Evolutionary conservation across 2,888 invertebrate genomes (phyloP).

Genomic region (Zygothrica quintamaculata): DNA sequence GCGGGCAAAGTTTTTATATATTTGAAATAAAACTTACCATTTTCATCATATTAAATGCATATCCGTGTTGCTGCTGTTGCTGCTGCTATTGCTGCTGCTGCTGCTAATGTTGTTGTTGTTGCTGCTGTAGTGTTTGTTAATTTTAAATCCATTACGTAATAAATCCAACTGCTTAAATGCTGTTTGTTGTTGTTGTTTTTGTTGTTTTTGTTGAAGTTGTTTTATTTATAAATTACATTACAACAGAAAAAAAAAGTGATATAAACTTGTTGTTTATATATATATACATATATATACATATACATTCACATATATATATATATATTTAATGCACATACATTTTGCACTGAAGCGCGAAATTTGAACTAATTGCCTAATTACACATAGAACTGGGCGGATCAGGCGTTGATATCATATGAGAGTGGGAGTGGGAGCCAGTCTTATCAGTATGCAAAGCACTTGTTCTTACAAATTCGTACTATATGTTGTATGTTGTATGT

Average conservation of each 20-base stretch:
- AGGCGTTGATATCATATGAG: slow-evolving; percentile 29
- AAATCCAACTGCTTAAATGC: slow-evolving; percentile 59
- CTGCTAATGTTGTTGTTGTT: slow-evolving; percentile 21
- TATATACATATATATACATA: neutral
- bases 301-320: neutral
- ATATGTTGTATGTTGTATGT: slow-evolving; percentile 29
- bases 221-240: slow-evolving; percentile 9
- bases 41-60: slow-evolving; percentile 66
- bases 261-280: slow-evolving; percentile 40
- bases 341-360: slow-evolving; percentile 38
- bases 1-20: neutral
- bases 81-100: slow-evolving; percentile 21
- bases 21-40: slow-evolving; percentile 55
- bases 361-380: slow-evolving; percentile 53
- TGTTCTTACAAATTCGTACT: slow-evolving; percentile 24
- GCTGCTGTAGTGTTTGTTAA: slow-evolving; percentile 59
- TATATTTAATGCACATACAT: slow-evolving; percentile 17
- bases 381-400: slow-evolving; percentile 12
- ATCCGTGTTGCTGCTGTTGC: slow-evolving; percentile 51
- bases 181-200: slow-evolving; percentile 26
- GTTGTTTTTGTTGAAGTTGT: slow-evolving; percentile 9
- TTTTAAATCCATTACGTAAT: slow-evolving; percentile 75
- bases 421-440: no score
- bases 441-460: slow-evolving; percentile 43
- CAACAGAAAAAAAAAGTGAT: slow-evolving; percentile 8